Evolutionary conservation across 1,140 invertebrate genomes (phyloP), one percentile per base, ranked within the genome.

Genomic region (Pseudomyrmex concolor): DNA sequence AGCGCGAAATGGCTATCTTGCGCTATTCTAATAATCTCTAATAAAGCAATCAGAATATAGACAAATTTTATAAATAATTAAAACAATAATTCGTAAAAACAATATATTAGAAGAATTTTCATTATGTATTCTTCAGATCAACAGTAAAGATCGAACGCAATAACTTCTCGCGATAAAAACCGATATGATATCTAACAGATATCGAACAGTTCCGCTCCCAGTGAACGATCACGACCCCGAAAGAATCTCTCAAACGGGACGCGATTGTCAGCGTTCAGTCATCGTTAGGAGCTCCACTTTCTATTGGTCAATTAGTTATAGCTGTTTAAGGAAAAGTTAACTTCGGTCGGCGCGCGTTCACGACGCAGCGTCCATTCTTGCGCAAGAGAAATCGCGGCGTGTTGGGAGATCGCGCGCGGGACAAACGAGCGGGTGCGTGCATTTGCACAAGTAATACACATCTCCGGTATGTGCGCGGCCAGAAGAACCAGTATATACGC

Each of bases 241-340:
- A 86, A 84, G 63, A 82, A 77, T 50, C 34, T 74, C 72, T 74
- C 50, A 57, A 89, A 81, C 81, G 57, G 85, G 71, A 89, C 82
- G 72, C 89, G 86, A 90, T 90, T 90, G 89, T 90, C 83, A 87
- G 64, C 77, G 54, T 43, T 70, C 76, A 4, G 78, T 83, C 81
- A 84, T 89, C 86, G 84, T 88, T 83, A 83, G 83, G 34, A 87
- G 85, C 80, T 87, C 82, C 76, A 86, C 86, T 91, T 90, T 89
- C 89, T 86, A 89, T 91, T 90, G 89, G 89, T 91, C 89, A 90
- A 91, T 91, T 91, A 91, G 90, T 90, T 90, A 89, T 50, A 85
- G 85, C 90, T 90, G 62, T 90, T 91, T 91, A 91, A 89, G 90
- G 90, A 86, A 22, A 90, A 84, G 59, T 83, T 76, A 80, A 67